Conservation (phyloP, 2,797 vertebrate genomes). For the Cetoscarus ocellatus region DNA sequence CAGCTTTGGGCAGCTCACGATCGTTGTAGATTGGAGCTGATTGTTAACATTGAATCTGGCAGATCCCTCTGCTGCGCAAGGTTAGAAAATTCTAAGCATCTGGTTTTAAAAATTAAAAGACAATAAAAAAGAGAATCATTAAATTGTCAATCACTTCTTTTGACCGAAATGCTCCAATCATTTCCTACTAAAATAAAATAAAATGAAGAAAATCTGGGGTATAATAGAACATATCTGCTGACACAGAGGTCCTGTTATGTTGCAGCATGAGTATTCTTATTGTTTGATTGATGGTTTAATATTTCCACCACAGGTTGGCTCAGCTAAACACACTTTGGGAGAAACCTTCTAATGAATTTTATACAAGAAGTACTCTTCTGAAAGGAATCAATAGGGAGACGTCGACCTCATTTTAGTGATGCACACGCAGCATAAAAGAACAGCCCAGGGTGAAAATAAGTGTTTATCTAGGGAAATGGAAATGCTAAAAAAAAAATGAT, state of each 20-base stretch:
- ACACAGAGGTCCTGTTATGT: background rate
- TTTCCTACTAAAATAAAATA: no score
- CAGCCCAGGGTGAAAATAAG: slow-evolving; percentile 56
- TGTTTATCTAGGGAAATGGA: slow-evolving; percentile 71
- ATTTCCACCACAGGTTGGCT: slow-evolving; percentile 23
- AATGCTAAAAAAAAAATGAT: slow-evolving; percentile 67
- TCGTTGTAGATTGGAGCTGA: no score
- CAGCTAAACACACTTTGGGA: slow-evolving; percentile 23
- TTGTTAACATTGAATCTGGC: no score
- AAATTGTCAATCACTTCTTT: no score
- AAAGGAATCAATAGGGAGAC: slow-evolving; percentile 67
- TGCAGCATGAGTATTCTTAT: background rate
- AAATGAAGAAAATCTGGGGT: background rate
- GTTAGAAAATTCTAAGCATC: no score
- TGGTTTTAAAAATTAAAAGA: no score
- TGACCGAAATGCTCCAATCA: no score
- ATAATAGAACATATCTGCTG: background rate
- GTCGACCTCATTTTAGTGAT: slow-evolving; percentile 70
- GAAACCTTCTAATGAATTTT: slow-evolving; percentile 37
- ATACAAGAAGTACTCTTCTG: slow-evolving; percentile 37
- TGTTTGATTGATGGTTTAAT: slow-evolving; percentile 7
- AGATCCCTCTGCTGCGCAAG: no score
- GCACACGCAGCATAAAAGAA: slow-evolving; percentile 69
- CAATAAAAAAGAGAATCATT: no score
- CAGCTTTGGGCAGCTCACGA: no score